Percentiles rank a stretch among this genome's conserved stretches.
Conservation (phyloP, 2,888 invertebrate species). For the Cryptocephalus primarius region DNA sequence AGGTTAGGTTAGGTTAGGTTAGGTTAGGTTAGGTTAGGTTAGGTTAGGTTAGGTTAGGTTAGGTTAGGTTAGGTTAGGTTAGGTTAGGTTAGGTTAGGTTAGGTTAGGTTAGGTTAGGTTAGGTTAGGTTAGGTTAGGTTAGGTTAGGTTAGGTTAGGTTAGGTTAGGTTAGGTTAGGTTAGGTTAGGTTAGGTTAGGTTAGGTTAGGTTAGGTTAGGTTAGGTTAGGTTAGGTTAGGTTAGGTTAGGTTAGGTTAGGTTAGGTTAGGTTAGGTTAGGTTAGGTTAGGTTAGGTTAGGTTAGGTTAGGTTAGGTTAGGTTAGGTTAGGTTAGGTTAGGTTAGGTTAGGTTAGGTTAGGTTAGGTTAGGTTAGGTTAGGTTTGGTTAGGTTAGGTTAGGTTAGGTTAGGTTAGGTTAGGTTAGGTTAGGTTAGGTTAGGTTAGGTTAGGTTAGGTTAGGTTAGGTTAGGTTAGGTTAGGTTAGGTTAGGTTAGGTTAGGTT, state of each 20-base stretch:
- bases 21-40: neutral
- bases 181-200: constrained; percentile 15
- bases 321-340: constrained; percentile 14
- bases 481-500: neutral
- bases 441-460: constrained; percentile 8
- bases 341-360: constrained; percentile 12
- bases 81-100: constrained; percentile 4
- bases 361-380: constrained; percentile 4
- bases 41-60: constrained; percentile 2
- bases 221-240: constrained; percentile 1
- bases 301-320: constrained; percentile 8
- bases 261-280: constrained; percentile 7
- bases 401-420: constrained; percentile 8
- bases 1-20: constrained; percentile 1
- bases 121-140: no score
- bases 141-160: constrained; percentile 7
- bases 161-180: constrained; percentile 13
- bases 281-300: no score
- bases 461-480: constrained; percentile 1
- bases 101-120: no score
- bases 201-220: constrained; percentile 10
- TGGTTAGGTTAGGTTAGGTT: no score
- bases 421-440: constrained; percentile 6
- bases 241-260: constrained; percentile 3
- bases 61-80: constrained; percentile 4